A percentile compares a stretch with the other conserved stretches of the same genome.
phyloP scores from a whole-genome alignment of 2,888 invertebrate genomes.

The Drosophila diplacantha region DNA sequence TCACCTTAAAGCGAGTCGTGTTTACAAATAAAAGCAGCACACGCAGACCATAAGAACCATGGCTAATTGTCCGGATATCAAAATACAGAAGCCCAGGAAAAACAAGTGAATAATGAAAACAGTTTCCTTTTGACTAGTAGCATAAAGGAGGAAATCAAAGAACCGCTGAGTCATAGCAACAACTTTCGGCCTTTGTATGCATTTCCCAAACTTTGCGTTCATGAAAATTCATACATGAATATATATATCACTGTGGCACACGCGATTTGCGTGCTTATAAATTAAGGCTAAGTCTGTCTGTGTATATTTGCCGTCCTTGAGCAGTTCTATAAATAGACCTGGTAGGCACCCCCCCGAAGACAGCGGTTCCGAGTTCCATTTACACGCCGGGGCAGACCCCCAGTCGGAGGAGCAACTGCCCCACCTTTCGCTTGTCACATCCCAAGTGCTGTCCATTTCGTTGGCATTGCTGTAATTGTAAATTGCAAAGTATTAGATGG shows the following conservation, averaged over 20 bases:
- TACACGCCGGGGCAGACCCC: constrained; percentile 40
- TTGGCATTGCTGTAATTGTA: constrained; percentile 14
- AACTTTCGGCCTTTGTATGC: constrained; percentile 33
- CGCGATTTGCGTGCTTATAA: constrained; percentile 57
- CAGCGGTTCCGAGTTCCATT: constrained; percentile 51
- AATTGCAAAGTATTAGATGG: constrained; percentile 19
- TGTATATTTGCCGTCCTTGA: constrained; percentile 52
- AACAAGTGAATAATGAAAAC: constrained; percentile 36
- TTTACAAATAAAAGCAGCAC: constrained; percentile 1
- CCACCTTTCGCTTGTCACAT: constrained; percentile 7
- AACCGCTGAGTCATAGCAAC: constrained; percentile 46
- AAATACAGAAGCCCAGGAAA: constrained; percentile 27
- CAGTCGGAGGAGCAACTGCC: constrained; percentile 26
- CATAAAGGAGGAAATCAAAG: constrained; percentile 43
- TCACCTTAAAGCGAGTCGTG: neutral
- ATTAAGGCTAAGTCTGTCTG: constrained; percentile 53
- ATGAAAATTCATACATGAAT: constrained; percentile 24
- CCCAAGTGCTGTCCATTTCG: constrained; percentile 16
- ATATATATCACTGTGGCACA: constrained; percentile 27
- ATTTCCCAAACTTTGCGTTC: constrained; percentile 28
- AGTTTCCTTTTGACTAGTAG: constrained; percentile 37
- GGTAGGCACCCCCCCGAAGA: constrained; percentile 28
- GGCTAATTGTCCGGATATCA: constrained; percentile 32
- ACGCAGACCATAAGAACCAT: constrained; percentile 13
- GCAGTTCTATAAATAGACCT: constrained; percentile 48